Percentiles rank a stretch among this genome's conserved stretches.
These are phyloP conservation scores for Thinocorus orbignyianus DNA, from an alignment of 2,113 vertebrate genomes.

Conservation along the genomic window DNA sequence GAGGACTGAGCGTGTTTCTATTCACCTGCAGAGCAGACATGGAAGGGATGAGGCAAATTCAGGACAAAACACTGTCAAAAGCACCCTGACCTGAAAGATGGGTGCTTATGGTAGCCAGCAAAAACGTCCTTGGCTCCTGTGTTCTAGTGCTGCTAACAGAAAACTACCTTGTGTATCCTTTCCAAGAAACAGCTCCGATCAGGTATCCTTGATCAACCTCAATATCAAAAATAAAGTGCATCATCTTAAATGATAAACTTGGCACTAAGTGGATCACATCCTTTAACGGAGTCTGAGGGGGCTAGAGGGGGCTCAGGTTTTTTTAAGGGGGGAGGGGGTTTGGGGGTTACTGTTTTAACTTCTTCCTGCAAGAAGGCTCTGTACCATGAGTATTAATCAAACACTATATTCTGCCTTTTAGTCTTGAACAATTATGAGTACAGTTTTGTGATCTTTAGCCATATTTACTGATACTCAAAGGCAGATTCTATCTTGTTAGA, in stretches of 20 bases:
- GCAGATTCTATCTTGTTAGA: slow-evolving; percentile 82
- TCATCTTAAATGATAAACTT: neutral
- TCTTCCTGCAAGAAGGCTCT: slow-evolving; percentile 39
- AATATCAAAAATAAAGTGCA: neutral
- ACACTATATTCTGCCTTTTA: slow-evolving; percentile 70
- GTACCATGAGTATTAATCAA: slow-evolving; percentile 75
- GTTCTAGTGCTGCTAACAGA: neutral
- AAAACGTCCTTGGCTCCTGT: neutral
- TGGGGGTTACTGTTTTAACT: slow-evolving; percentile 11
- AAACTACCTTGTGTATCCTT: neutral
- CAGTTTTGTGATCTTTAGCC: slow-evolving; percentile 79
- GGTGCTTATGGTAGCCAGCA: neutral
- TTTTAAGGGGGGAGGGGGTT: neutral
- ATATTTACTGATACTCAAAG: slow-evolving; percentile 84
- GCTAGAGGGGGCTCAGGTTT: fast-evolving
- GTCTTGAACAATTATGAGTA: slow-evolving; percentile 72
- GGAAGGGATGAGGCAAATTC: neutral
- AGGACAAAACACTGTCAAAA: neutral
- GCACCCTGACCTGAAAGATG: neutral
- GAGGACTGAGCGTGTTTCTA: neutral
- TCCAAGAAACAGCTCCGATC: neutral
- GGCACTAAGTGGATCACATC: neutral
- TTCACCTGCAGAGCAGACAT: neutral
- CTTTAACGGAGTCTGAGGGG: neutral
- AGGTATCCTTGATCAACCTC: neutral